Base-by-base conservation (phyloP, 2,888 invertebrate species). In the Cryptus armator region DNA sequence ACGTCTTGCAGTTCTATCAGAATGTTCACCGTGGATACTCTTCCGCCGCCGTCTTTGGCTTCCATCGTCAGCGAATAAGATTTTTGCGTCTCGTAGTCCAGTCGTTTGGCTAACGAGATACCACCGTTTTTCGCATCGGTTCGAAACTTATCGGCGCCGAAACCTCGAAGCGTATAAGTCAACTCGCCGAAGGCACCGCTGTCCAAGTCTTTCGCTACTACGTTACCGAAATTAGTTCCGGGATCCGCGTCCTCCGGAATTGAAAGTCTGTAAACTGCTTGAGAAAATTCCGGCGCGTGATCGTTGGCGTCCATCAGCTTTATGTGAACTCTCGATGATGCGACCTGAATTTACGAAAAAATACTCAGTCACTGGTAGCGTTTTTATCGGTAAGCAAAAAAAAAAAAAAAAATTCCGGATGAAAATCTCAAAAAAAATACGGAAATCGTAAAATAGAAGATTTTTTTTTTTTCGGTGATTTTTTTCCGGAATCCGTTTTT, bases 61-160 rank as follows among this genome's bases (percentile, higher is more conserved):
- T 97, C 97, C 75, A 97, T 95, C 0, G 97, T 97, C 80, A 98
- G 93, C 81, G 97, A 97, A 87, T 97, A 98, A 81, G 96, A 96
- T 88, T 96, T 97, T 88, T 97, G 97, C 12, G 95, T 95, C 91
- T 98, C 98, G 90, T 97, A 97, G 91, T 98, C 97, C 66, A 98
- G 93, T 6, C 93, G 90, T 85, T 95, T 95, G 0, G 95, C 95
- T 0, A 97, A 95, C 83, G 95, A 96, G 9, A 98, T 92, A 6
- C 96, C 96, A 0, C 98, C 98, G 10, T 94, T 95, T 56, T 93
- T 94, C 0, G 95, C 94, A 90, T 97, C 96, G 0, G 97, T 97
- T 48, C 94, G 95, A 90, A 98, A 98, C 89, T 96, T 96, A 87
- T 97, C 96, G 0, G 97, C 96, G 0, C 97, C 97, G 90, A 97